These are phyloP conservation scores for Cephus pygmeus DNA, from an alignment of 2,888 invertebrate species.

Conservation along the genomic window DNA sequence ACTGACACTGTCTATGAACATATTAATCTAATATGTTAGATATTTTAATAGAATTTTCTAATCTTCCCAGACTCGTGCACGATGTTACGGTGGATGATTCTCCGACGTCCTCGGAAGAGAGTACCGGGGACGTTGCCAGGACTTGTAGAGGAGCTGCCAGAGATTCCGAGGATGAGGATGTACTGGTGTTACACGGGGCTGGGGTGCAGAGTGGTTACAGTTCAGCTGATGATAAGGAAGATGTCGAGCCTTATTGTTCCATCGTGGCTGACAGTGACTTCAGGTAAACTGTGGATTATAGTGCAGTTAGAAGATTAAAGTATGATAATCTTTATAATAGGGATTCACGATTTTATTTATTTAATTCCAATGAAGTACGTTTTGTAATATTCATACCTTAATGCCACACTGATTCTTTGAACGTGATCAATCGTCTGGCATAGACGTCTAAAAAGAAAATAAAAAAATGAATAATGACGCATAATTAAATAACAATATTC, in stretches of 20 bases:
- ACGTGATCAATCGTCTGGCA: too few relatives aligned
- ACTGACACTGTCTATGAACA: neutral
- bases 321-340: neutral
- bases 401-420: too few relatives aligned
- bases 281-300: slow-evolving; percentile 41
- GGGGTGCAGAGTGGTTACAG: slow-evolving; percentile 54
- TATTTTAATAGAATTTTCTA: neutral
- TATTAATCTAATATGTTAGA: neutral
- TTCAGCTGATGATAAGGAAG: slow-evolving; percentile 61
- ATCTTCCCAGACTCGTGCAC: slow-evolving; percentile 78
- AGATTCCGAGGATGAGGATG: slow-evolving; percentile 63
- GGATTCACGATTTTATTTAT: neutral
- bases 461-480: neutral
- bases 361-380: too few relatives aligned
- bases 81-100: slow-evolving; percentile 86
- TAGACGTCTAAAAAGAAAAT: too few relatives aligned
- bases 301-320: neutral
- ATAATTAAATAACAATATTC: neutral
- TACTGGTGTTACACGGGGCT: slow-evolving; percentile 49
- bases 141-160: slow-evolving; percentile 49
- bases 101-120: slow-evolving; percentile 81
- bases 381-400: too few relatives aligned
- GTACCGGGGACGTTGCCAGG: slow-evolving; percentile 73
- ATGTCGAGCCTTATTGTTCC: slow-evolving; percentile 58
- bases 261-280: slow-evolving; percentile 63